These are phyloP conservation scores for Melospiza georgiana DNA, from an alignment of 2,113 vertebrate species.

Conservation along the genomic window DNA sequence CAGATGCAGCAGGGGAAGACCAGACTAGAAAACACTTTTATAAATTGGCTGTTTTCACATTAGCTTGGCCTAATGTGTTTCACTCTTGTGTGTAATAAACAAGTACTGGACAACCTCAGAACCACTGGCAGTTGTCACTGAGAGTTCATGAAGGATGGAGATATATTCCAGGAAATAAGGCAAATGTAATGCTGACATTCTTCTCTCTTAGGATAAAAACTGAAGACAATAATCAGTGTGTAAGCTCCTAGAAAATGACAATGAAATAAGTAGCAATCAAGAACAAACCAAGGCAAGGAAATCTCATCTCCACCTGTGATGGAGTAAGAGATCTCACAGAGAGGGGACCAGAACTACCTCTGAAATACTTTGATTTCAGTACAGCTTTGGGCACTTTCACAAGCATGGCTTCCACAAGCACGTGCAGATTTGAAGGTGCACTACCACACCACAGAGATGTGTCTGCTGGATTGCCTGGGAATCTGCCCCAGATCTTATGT, in stretches of 20 bases:
- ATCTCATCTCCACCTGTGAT: neutral
- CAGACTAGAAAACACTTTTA: neutral
- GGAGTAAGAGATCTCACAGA: neutral
- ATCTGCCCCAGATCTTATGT: neutral
- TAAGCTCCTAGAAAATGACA: neutral
- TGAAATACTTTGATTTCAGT: neutral
- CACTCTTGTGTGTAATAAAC: neutral
- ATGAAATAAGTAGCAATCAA: neutral
- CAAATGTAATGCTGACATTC: neutral
- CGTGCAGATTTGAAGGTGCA: neutral
- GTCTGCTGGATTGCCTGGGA: neutral
- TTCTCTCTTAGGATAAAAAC: neutral
- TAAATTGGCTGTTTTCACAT: neutral
- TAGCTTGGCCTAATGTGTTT: neutral
- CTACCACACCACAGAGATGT: neutral
- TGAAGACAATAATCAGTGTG: neutral
- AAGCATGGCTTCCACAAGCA: neutral
- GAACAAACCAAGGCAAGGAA: neutral
- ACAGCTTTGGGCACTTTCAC: neutral
- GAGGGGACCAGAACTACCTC: neutral
- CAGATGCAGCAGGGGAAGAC: neutral
- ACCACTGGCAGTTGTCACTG: neutral
- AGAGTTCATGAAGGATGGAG: neutral
- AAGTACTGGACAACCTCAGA: neutral
- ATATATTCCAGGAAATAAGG: neutral